A percentile compares a stretch with the other conserved stretches of the same genome.
Evolutionary conservation across 1,140 invertebrate species (phyloP).

Genomic region (Caenorhabditis tropicalis): DNA sequence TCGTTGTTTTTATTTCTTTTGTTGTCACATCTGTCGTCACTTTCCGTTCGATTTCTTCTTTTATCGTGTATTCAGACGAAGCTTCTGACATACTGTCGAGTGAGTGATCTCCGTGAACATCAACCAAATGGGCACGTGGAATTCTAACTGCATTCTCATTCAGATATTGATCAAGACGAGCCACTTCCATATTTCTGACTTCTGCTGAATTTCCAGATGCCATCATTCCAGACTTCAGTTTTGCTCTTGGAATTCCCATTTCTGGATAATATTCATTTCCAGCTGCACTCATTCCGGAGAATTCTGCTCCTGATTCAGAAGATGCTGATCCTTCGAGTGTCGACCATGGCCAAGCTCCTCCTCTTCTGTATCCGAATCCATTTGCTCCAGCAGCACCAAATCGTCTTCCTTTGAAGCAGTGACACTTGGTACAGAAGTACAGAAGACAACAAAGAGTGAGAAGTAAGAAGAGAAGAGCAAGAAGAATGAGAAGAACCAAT

Average conservation of each 20-base stretch:
- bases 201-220: conserved; percentile 3
- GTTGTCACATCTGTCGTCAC: conserved; percentile 68
- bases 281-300: conserved; percentile 61
- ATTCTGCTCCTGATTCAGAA: conserved; percentile 70
- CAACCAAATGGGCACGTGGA: conserved; percentile 65
- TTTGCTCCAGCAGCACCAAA: conserved; percentile 28
- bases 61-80: conserved; percentile 70
- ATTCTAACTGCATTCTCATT: conserved; percentile 68
- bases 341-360: conserved; percentile 66
- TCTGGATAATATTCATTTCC: conserved; percentile 68
- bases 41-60: conserved; percentile 69
- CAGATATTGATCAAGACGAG: conserved; percentile 63
- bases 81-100: conserved; percentile 67
- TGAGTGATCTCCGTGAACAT: conserved; percentile 39
- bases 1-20: conserved; percentile 63
- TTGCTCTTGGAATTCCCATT: conserved; percentile 70
- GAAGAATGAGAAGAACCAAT: conserved; percentile 65
- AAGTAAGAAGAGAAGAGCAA: conserved; percentile 68
- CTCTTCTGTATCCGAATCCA: conserved; percentile 51
- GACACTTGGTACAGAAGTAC: conserved; percentile 70
- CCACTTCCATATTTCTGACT: conserved; percentile 57
- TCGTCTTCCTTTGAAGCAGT: conserved; percentile 65
- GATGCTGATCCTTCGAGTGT: conserved; percentile 69
- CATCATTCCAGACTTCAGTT: conserved; percentile 59
- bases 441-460: conserved; percentile 66